Percentiles rank a stretch among this genome's conserved stretches.
These are phyloP conservation scores for Sipha flava DNA, from an alignment of 1,140 invertebrate genomes.

Conservation along the genomic window DNA sequence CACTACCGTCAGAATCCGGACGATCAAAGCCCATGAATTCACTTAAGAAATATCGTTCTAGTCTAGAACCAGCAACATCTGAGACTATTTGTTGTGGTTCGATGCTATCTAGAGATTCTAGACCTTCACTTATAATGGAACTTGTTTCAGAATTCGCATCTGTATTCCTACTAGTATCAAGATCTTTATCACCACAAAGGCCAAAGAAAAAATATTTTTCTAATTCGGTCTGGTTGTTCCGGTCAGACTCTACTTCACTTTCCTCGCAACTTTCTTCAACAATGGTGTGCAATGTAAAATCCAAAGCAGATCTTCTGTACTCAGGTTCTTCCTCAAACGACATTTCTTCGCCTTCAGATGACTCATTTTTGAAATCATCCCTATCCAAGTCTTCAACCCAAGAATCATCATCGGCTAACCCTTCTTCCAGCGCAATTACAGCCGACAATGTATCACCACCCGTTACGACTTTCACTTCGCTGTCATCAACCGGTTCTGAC, in stretches of 20 bases:
- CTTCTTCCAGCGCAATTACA: constrained; percentile 70
- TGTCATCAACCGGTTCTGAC: constrained; percentile 38
- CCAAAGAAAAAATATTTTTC: constrained; percentile 88
- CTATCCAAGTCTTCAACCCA: constrained; percentile 70
- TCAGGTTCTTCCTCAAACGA: constrained; percentile 63
- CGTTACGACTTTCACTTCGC: constrained; percentile 53
- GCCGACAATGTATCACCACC: constrained; percentile 56
- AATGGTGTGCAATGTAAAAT: constrained; percentile 86
- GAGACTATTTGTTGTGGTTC: constrained; percentile 50
- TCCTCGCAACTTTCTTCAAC: constrained; percentile 90
- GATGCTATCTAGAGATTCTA: constrained; percentile 56
- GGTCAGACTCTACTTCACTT: constrained; percentile 59
- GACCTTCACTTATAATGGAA: constrained; percentile 72
- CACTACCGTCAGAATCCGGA: constrained; percentile 71
- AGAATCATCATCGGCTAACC: constrained; percentile 74
- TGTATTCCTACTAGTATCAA: constrained; percentile 44
- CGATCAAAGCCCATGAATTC: constrained; percentile 73
- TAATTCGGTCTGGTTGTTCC: constrained; percentile 58
- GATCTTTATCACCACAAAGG: constrained; percentile 59
- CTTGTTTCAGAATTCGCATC: constrained; percentile 79
- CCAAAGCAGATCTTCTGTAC: constrained; percentile 68
- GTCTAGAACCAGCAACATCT: constrained; percentile 67
- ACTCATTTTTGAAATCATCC: constrained; percentile 52
- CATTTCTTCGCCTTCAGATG: constrained; percentile 50
- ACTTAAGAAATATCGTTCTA: constrained; percentile 84